A percentile compares a stretch with the other conserved stretches of the same genome.
Evolutionary conservation across 2,888 invertebrate genomes (phyloP).

Genomic region (Acleris literana): DNA sequence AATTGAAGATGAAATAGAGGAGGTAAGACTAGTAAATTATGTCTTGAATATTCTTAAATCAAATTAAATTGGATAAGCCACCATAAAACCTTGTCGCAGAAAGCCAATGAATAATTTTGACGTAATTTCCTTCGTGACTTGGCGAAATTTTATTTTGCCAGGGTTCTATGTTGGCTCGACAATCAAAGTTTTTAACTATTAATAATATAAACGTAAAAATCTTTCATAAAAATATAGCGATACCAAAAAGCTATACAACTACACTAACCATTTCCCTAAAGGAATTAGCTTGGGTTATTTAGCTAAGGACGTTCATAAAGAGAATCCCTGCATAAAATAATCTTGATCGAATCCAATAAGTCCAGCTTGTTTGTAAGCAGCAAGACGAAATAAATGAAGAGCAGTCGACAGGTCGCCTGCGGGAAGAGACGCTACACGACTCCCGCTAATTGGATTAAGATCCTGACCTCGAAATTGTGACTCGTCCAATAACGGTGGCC

Average conservation of each 20-base stretch:
- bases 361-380: constrained; percentile 4
- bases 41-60: too few species aligned
- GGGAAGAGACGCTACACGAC: constrained; percentile 5
- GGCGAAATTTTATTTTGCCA: too few species aligned
- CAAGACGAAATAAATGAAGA: constrained; percentile 14
- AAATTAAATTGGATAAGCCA: too few species aligned
- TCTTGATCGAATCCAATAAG: constrained; percentile 2
- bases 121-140: too few species aligned
- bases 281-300: not conserved
- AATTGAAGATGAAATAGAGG: constrained; percentile 58
- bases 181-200: too few species aligned
- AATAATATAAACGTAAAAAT: too few species aligned
- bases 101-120: too few species aligned
- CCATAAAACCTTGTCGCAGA: too few species aligned
- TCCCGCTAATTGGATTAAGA: constrained; percentile 27
- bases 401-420: constrained; percentile 16
- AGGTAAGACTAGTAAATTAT: constrained; percentile 55
- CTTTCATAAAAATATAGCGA: too few species aligned
- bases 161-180: too few species aligned
- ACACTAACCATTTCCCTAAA: not conserved
- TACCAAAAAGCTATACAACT: too few species aligned
- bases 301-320: too few species aligned
- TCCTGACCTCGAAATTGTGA: constrained; percentile 29
- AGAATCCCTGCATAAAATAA: not conserved
- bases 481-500: constrained; percentile 23